Base-by-base conservation (phyloP, 2,888 invertebrate genomes). In the Vanessa cardui region DNA sequence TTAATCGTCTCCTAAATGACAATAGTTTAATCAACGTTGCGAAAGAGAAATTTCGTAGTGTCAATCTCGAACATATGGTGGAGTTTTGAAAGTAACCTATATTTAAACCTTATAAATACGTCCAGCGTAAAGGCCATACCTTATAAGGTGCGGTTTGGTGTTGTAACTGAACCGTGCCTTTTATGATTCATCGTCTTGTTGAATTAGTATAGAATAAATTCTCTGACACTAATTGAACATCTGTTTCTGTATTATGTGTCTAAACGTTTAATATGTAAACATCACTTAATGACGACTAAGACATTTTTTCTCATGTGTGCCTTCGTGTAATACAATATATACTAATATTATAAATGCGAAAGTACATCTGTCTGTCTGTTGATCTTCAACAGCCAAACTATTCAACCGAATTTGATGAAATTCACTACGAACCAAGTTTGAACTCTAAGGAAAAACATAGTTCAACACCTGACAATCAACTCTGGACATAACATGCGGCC, bases 61-160 rank as follows among this genome's bases (percentile, higher is more conserved):
- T 87, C 89, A 90, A 89, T 89, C 86, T 84, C 72, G 83, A 90
- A 87, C 92, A 92, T 90, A 90, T 92, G 92, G 92, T 76, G 74
- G 75, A 78, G 82, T 90, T 87, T 87, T 90, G 90, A 91, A 91
- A 92, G 91, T 87, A 81, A 81, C 82, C 82, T 83, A 85, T 83
- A 86, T 88, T 87, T 89, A 88, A 83, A 84, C 87, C 89, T 83
- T 90, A 89, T 89, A 90, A 83, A 89, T 87, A 88, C 83, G 85
- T 86, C 84, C 85, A 83, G 86, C 77, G 86, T 86, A 89, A 91
- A 90, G 91, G 90, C 88, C 90, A 78, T 76, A 75, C 92, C 91
- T 74, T 90, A 90, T 85, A 90, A 82, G 92, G 92, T 75, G 77
- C 70, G 80, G 86, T 85, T 80, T 81, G 81, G 83, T 85, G 88